A percentile compares a stretch with the other conserved stretches of the same genome.
Evolutionary conservation across 2,797 vertebrate genomes (phyloP).

Genomic region (Simalia tracyae): DNA sequence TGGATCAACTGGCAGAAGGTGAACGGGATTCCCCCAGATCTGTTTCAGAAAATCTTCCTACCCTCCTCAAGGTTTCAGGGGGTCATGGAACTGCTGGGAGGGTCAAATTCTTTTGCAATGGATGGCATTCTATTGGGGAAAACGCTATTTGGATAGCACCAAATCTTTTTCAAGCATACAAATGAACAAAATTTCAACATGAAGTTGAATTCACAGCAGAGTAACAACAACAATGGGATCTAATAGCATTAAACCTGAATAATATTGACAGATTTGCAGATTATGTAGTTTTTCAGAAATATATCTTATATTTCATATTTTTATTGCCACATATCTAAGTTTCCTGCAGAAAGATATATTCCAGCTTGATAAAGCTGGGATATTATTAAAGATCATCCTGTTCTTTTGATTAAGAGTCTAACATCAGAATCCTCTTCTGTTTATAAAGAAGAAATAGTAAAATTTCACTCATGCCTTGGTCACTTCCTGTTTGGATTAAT

Average conservation of each 20-base stretch:
- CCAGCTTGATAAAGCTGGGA: neutral
- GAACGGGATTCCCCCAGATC: neutral
- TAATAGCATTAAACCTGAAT: too few species aligned
- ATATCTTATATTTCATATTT: neutral
- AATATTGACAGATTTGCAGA: neutral
- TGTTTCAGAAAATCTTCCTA: neutral
- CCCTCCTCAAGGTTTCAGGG: neutral
- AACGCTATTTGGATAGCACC: neutral
- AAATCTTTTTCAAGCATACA: neutral
- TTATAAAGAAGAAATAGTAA: neutral
- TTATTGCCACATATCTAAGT: neutral
- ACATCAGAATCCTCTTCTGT: neutral
- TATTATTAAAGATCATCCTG: neutral
- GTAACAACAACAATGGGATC: neutral
- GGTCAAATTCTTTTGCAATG: neutral
- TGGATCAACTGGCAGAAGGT: neutral
- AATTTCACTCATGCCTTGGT: too few species aligned
- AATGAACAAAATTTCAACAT: neutral
- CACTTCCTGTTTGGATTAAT: too few species aligned
- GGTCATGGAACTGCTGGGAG: neutral
- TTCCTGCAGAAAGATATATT: neutral
- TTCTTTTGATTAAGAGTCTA: too few species aligned
- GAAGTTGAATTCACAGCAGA: neutral
- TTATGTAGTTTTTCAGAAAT: neutral
- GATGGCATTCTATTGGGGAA: neutral